Evolutionary conservation across 2,888 invertebrate species (phyloP), one percentile per base, ranked within the genome.

Genomic region (Eumacrocentrus americanus): DNA sequence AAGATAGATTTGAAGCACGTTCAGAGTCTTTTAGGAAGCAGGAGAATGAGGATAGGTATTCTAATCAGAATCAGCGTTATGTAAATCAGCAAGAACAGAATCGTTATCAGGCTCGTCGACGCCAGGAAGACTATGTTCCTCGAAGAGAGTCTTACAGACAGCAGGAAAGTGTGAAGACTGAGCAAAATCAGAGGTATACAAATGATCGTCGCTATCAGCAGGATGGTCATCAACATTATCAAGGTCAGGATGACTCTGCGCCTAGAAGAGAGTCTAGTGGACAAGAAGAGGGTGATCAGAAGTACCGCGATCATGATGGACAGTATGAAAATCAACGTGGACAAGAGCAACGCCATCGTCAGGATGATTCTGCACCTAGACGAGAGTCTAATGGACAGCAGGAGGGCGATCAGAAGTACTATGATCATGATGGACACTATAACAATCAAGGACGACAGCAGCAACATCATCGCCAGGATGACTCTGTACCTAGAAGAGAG

Each of bases 271-370:
- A 46, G n/a, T 6, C 46, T 12, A 22, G 12, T 6, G 12, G 2
- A 46, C 11, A 11, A 14, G n/a, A 23, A 25, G 46, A 23, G 12
- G 6, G n/a, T 14, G n/a, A 7, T 11, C 22, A 12, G 23, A 23
- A n/a, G 12, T 23, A 16, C 42, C 3, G 16, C 16, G 18, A 42
- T 42, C 16, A 9, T 9, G 42, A 16, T 42, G 7, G 18, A 3
- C 6, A 42, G 6, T 18, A 11, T 16, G 42, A 48, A 9, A 9
- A 29, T 29, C 29, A 9, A 6, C 29, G 14, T 9, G 38, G 56
- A 40, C 53, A 47, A 29, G 52, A 58, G 20, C 25, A 48, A 23
- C 59, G 51, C 12, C 52, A 52, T 18, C 52, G 25, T 40, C 52
- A 48, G 34, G 9, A 5, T 54, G 29, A 25, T 25, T n/a, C 14